phyloP scores from a whole-genome alignment of 2,113 vertebrate species.

The Naja naja region DNA sequence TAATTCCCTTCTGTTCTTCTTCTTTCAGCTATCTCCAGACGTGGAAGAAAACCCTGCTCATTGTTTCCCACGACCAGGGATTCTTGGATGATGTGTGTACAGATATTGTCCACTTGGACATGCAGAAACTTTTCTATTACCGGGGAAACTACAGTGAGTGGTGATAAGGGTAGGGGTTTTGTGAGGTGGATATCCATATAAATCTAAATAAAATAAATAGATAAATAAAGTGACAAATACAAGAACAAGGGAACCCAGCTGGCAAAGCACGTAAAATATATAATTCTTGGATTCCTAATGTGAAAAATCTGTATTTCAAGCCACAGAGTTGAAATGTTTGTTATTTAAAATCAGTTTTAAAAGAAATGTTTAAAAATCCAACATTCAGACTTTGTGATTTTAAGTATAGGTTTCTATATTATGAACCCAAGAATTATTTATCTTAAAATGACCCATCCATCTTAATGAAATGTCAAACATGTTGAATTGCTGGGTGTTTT shows the following conservation, averaged over 20 bases:
- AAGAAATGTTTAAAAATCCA: not conserved
- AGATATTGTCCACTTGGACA: constrained; percentile 86
- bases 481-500: not conserved
- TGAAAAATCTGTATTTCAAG: not conserved
- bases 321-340: not conserved
- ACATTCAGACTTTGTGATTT: not conserved
- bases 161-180: not conserved
- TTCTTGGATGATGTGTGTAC: constrained; percentile 93
- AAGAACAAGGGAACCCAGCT: not conserved
- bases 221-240: not conserved
- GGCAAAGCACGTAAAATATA: not conserved
- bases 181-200: not conserved
- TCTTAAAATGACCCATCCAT: not conserved
- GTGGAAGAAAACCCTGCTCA: constrained; percentile 91
- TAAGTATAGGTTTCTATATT: not conserved
- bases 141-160: constrained; percentile 88
- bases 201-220: not conserved
- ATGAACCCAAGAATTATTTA: not conserved
- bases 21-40: constrained; percentile 83
- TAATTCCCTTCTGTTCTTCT: not conserved
- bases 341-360: not conserved
- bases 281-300: not conserved
- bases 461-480: not conserved
- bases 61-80: constrained; percentile 93
- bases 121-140: constrained; percentile 89